Percentiles rank a stretch among this genome's conserved stretches.
Evolutionary conservation across 1,140 invertebrate species (phyloP).

Genomic region (Calycopis cecrops): DNA sequence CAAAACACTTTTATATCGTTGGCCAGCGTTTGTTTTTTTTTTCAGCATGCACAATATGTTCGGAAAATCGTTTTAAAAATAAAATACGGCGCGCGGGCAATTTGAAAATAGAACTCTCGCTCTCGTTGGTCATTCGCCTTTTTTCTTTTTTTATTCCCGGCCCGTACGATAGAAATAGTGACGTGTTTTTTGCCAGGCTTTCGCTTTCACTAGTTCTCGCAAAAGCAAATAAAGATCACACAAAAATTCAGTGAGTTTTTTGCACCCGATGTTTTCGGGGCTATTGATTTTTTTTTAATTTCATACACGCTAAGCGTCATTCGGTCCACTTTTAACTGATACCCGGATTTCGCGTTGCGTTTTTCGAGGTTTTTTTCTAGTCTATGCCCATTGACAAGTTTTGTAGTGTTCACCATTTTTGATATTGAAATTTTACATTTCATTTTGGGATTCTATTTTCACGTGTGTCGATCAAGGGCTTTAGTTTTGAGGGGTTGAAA

Average conservation of each 20-base stretch:
- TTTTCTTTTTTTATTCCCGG: constrained; percentile 55
- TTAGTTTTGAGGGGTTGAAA: too few species aligned
- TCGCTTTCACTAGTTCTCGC: constrained; percentile 64
- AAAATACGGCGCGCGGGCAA: constrained; percentile 46
- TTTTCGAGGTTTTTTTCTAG: constrained; percentile 9
- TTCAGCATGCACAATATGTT: constrained; percentile 28
- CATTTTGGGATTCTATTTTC: too few species aligned
- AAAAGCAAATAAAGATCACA: constrained; percentile 68
- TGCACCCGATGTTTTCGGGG: constrained; percentile 48
- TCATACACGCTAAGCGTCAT: constrained; percentile 36
- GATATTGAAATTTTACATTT: too few species aligned
- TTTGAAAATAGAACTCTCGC: constrained; percentile 66
- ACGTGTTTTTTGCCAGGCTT: constrained; percentile 63
- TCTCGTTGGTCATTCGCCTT: constrained; percentile 48
- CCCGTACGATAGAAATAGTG: constrained; percentile 67
- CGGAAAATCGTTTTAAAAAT: constrained; percentile 47
- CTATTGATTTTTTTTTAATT: constrained; percentile 60
- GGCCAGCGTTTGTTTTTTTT: constrained; percentile 16
- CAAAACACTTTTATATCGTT: constrained; percentile 11
- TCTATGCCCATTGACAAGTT: not conserved
- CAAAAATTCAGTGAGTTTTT: constrained; percentile 56
- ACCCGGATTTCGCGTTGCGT: constrained; percentile 13
- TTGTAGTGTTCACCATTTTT: too few species aligned
- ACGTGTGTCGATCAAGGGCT: too few species aligned
- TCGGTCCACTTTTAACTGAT: constrained; percentile 20